Conservation (phyloP, 2,113 vertebrate species). For the Odontophorus gujanensis region DNA sequence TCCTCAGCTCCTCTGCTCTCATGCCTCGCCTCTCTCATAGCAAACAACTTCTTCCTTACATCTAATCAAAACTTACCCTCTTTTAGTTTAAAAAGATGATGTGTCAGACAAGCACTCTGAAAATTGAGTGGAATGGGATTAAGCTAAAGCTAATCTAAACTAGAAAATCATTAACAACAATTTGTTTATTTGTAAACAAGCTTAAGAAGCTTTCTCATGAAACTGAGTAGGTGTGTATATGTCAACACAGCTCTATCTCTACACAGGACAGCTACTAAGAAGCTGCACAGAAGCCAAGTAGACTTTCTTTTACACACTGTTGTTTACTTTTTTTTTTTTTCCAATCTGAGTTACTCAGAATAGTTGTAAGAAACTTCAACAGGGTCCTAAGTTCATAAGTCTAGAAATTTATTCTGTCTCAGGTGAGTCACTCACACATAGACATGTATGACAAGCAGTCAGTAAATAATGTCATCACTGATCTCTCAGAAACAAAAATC, state of each 20-base stretch:
- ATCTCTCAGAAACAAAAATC: neutral
- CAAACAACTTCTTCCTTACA: neutral
- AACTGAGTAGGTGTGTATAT: neutral
- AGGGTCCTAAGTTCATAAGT: neutral
- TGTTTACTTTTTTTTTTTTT: neutral
- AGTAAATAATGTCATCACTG: neutral
- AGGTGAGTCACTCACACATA: neutral
- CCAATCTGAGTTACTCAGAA: neutral
- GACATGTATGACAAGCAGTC: accelerated
- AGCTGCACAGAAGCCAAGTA: neutral
- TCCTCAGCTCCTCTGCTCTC: neutral
- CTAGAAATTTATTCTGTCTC: neutral
- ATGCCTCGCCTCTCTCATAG: neutral
- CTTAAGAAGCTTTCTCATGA: neutral
- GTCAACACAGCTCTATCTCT: neutral
- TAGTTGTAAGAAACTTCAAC: neutral
- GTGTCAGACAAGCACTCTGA: neutral
- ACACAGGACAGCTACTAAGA: neutral
- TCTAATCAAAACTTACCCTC: neutral
- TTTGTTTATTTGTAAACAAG: neutral
- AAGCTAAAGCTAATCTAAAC: neutral
- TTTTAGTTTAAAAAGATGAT: neutral
- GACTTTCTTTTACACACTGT: neutral
- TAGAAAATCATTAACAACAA: neutral
- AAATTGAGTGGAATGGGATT: neutral